Evolutionary conservation across 2,113 vertebrate species (phyloP).

Genomic region (Cromileptes altivelis): DNA sequence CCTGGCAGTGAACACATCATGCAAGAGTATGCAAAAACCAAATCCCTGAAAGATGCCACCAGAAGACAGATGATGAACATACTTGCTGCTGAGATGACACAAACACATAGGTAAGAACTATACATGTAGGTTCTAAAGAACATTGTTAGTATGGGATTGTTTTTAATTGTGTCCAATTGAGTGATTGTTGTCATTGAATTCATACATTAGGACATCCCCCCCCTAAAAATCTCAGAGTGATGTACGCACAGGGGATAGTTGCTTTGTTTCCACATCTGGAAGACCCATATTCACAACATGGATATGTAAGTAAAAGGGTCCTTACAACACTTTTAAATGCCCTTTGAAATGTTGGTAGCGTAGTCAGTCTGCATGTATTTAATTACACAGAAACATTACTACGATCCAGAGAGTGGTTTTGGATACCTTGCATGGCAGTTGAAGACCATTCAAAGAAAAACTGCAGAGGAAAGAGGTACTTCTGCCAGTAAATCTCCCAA

Average conservation of each 20-base stretch:
- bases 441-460: conserved; percentile 30
- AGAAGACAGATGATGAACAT: conserved; percentile 47
- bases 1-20: background rate
- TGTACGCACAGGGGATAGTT: conserved; percentile 21
- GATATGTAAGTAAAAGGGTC: conserved; percentile 1
- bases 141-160: conserved; percentile 7
- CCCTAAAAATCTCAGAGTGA: conserved; percentile 6
- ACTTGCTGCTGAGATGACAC: conserved; percentile 36
- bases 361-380: conserved; percentile 16
- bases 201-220: background rate
- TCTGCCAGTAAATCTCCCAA: conserved; percentile 11
- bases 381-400: conserved; percentile 26
- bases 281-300: conserved; percentile 21
- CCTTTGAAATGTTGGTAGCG: background rate
- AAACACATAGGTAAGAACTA: conserved; percentile 31
- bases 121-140: conserved; percentile 3
- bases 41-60: conserved; percentile 26
- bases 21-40: conserved; percentile 38
- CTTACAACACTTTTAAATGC: background rate
- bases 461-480: conserved; percentile 20
- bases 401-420: conserved; percentile 3
- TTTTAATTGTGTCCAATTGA: background rate
- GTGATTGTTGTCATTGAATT: background rate
- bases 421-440: conserved; percentile 27
- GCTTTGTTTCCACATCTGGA: conserved; percentile 33